These are phyloP conservation scores for Cetoscarus ocellatus DNA, from an alignment of 2,797 vertebrate genomes.

Conservation along the genomic window DNA sequence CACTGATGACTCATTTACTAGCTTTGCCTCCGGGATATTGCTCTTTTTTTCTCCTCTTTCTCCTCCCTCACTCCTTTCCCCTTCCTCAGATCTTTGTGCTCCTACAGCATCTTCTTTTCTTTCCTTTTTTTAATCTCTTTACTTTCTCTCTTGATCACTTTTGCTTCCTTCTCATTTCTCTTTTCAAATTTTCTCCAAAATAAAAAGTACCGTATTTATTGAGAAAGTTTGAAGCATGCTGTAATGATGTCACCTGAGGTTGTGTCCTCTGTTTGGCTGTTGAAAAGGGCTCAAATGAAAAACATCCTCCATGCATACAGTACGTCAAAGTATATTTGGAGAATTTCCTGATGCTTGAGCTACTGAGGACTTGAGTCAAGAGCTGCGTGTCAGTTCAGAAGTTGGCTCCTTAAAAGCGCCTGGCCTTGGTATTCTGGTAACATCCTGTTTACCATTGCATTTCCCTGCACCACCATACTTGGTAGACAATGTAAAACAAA, in stretches of 20 bases:
- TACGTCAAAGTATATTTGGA: not conserved
- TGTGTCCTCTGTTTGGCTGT: not conserved
- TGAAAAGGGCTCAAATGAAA: conserved; percentile 10
- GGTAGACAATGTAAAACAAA: too few species aligned
- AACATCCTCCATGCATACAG: not conserved
- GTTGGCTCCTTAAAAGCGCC: not conserved
- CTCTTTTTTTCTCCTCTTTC: conserved; percentile 28
- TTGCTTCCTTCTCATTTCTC: not conserved
- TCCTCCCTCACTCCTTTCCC: not conserved
- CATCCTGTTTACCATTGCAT: too few species aligned
- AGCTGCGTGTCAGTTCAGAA: not conserved
- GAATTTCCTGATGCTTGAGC: not conserved
- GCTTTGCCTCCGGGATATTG: conserved; percentile 65
- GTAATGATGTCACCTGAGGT: conserved; percentile 19
- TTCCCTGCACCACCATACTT: too few species aligned
- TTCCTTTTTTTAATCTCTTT: conserved; percentile 3
- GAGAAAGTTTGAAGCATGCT: conserved; percentile 13
- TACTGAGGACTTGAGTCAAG: not conserved
- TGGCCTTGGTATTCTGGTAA: too few species aligned
- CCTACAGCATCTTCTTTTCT: conserved; percentile 5
- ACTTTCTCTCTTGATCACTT: not conserved
- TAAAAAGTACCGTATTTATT: conserved; percentile 17
- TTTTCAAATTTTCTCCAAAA: not conserved
- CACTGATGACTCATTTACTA: conserved; percentile 74
- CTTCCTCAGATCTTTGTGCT: conserved; percentile 12